Conservation (phyloP, 2,113 vertebrate genomes). For the Proteles cristata region DNA sequence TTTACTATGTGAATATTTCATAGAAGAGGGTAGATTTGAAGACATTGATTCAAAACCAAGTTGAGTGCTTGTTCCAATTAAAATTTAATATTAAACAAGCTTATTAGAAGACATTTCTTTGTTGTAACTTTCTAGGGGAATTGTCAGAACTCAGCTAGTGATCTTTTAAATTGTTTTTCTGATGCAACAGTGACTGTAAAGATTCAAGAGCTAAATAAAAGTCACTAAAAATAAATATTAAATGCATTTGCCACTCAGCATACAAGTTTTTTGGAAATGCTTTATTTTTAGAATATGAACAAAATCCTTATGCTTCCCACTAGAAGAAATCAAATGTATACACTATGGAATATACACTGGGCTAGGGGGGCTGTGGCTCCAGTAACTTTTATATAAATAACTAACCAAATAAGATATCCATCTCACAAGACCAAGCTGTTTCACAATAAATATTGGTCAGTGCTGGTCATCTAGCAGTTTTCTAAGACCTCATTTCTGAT, state of each 20-base stretch:
- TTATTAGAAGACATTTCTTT: slow-evolving; percentile 58
- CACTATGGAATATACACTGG: background rate
- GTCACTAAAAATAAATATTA: slow-evolving; percentile 47
- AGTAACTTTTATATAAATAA: background rate
- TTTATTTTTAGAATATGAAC: slow-evolving; percentile 20
- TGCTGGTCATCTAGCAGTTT: background rate
- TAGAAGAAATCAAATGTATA: slow-evolving; percentile 19
- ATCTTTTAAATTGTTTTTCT: slow-evolving; percentile 38
- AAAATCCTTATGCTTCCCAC: background rate
- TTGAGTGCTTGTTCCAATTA: slow-evolving; percentile 29
- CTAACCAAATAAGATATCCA: background rate
- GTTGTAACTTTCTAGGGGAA: slow-evolving; percentile 32
- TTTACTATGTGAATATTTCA: slow-evolving; percentile 59
- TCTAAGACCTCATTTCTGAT: background rate
- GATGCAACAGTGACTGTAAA: background rate
- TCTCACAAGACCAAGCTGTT: background rate
- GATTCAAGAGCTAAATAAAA: slow-evolving; percentile 23
- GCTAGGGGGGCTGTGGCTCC: background rate
- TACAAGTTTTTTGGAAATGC: background rate
- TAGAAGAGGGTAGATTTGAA: slow-evolving; percentile 12
- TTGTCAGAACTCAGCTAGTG: slow-evolving; percentile 44
- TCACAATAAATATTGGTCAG: background rate
- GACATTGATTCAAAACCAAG: slow-evolving; percentile 48
- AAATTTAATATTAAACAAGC: slow-evolving; percentile 62
- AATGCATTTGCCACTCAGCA: background rate